Evolutionary conservation across 2,797 vertebrate genomes (phyloP).

Genomic region (Lacerta viridis): DNA sequence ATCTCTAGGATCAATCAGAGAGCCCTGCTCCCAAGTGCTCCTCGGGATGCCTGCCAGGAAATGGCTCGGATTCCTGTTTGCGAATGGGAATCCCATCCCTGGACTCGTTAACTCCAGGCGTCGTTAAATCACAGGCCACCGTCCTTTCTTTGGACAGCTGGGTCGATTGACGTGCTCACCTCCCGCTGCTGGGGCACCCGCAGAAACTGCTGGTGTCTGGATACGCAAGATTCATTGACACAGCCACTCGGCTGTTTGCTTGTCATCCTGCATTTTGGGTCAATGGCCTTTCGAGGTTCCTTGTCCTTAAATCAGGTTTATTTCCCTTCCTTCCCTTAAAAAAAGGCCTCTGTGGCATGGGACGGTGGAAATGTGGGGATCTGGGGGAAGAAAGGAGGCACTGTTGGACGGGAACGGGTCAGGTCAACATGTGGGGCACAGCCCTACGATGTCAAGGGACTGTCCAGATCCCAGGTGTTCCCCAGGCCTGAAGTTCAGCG

Average conservation of each 20-base stretch:
- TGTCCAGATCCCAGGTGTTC: conserved; percentile 34
- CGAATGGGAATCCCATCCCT: conserved; percentile 16
- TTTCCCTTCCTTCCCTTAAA: conserved; percentile 17
- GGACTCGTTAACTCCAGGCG: not conserved
- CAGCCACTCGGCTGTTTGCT: not conserved
- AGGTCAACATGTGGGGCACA: conserved; percentile 36
- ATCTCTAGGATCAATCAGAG: not conserved
- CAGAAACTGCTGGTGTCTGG: not conserved
- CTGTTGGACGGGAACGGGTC: conserved; percentile 27
- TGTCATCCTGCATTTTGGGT: conserved; percentile 27
- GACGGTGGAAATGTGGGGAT: conserved; percentile 7
- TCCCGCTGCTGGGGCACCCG: conserved; percentile 12
- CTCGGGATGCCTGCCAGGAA: conserved; percentile 1
- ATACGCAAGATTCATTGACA: conserved; percentile 52
- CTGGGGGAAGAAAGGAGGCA: not conserved
- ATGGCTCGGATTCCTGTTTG: not conserved
- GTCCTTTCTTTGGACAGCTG: conserved; percentile 31
- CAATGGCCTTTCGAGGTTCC: not conserved
- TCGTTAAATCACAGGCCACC: not conserved
- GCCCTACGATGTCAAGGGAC: not conserved
- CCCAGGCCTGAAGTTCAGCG: not conserved
- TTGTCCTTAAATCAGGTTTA: conserved; percentile 47
- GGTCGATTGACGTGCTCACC: not conserved
- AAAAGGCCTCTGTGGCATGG: conserved; percentile 1
- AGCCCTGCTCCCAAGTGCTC: not conserved